Base-by-base conservation (phyloP, 1,140 invertebrate species). In the Drosophila nigromelanica region DNA sequence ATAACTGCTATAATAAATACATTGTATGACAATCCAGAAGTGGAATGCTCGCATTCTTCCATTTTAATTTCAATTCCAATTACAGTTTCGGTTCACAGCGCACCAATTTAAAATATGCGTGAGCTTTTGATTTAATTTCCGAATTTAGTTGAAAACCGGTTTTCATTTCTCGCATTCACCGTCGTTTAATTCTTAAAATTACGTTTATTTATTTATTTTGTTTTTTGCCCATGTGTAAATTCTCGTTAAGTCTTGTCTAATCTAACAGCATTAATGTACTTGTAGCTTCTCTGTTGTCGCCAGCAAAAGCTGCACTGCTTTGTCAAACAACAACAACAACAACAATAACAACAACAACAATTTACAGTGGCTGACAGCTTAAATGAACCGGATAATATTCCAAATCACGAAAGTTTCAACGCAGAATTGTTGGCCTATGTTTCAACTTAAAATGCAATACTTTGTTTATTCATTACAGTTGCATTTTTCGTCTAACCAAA, bases 281-380 rank as follows among this genome's bases (percentile, higher is more conserved):
- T 69, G 42, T 35, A 21, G 50, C 18, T 21, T 40, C 12, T 18
- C 10, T 55, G 14, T 14, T 18, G 33, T 35, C 12, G 21, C 15
- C n/a, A 35, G 51, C 33, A 27, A 30, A 60, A 47, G 54, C 24
- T 48, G 42, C 35, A 35, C 43, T 58, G 54, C 35, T 56, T 52
- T 61, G 50, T 60, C 54, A 10, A 24, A 50, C 43, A 51, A 67
- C 47, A 72, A 66, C 21, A 66, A 37, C 60, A 24, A 50, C 43
- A 51, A 67, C 47, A n/a, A n/a, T n/a, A n/a, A n/a, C n/a, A 24
- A 50, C 43, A 51, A 67, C 47, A 35, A 35, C 33, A 35, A 8
- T 35, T 0, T 1, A 35, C 33, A 35, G 33, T 35, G 33, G 33
- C 33, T 35, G 7, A 8, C 33, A 35, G 33, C 6, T 35, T 3